Evolutionary conservation across 2,888 invertebrate genomes (phyloP).

Genomic region (Halictus ligatus): DNA sequence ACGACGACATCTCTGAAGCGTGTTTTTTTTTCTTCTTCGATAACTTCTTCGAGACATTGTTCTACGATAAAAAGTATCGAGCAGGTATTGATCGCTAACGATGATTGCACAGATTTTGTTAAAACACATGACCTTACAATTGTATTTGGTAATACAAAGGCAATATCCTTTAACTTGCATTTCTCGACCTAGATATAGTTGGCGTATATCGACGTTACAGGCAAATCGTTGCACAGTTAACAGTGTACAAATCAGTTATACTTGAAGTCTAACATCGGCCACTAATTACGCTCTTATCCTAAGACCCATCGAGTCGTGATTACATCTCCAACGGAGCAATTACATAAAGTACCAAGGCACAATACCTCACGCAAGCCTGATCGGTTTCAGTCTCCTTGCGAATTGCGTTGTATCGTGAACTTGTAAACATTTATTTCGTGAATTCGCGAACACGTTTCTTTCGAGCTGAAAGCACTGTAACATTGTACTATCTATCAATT

Average conservation of each 20-base stretch:
- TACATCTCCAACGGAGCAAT: conserved; percentile 2
- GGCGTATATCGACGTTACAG: neutral
- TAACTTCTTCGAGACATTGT: neutral
- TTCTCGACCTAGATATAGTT: neutral
- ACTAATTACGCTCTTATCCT: conserved; percentile 21
- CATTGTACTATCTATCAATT: neutral
- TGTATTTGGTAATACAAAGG: too few relatives aligned
- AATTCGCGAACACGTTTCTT: neutral
- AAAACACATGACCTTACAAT: neutral
- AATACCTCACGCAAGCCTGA: conserved; percentile 8
- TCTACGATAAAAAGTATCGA: neutral
- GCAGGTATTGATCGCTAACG: neutral
- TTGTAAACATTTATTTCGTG: conserved; percentile 11
- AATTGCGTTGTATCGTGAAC: neutral
- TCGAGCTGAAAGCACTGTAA: neutral
- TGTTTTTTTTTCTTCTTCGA: neutral
- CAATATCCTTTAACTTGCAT: neutral
- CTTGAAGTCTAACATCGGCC: conserved; percentile 18
- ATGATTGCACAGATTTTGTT: neutral
- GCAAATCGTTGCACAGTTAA: conserved; percentile 5
- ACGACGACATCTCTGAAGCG: neutral
- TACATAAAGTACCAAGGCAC: conserved; percentile 16
- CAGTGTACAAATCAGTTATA: conserved; percentile 14
- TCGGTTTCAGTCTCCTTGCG: neutral
- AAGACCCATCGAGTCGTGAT: conserved; percentile 3